A percentile compares a stretch with the other conserved stretches of the same genome.
These are phyloP conservation scores for Parnassius orleans DNA, from an alignment of 2,888 invertebrate genomes.

Conservation along the genomic window DNA sequence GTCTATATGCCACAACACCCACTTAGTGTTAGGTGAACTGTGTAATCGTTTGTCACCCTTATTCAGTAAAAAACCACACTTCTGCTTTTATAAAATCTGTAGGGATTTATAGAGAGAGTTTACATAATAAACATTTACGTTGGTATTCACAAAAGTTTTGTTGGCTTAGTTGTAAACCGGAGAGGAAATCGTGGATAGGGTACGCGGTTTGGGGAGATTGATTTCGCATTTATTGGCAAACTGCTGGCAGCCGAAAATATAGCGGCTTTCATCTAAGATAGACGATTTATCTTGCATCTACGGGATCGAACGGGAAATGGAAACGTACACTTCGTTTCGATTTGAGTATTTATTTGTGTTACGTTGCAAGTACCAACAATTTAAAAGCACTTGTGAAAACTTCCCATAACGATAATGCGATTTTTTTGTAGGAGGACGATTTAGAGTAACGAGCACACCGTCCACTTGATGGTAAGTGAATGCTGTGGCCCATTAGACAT, in stretches of 20 bases:
- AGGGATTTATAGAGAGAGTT: no score
- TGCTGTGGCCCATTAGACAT: no score
- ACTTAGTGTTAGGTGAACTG: no score
- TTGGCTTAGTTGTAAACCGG: conserved; percentile 1
- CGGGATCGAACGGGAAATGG: conserved; percentile 32
- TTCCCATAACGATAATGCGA: no score
- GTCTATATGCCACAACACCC: no score
- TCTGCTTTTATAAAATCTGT: no score
- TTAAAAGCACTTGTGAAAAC: conserved; percentile 2
- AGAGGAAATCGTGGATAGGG: conserved; percentile 13
- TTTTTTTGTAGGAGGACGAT: no score
- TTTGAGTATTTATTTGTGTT: conserved; percentile 33
- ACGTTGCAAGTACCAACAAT: conserved; percentile 28
- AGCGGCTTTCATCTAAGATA: conserved; percentile 59
- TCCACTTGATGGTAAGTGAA: no score
- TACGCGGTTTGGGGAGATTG: conserved; percentile 50
- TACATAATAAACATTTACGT: no score
- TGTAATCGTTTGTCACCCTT: no score
- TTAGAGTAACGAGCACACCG: no score
- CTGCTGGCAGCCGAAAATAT: conserved; percentile 51
- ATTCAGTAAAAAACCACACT: no score
- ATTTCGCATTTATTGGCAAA: conserved; percentile 70
- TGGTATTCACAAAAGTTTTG: conserved; percentile 1
- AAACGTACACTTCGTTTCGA: conserved; percentile 26
- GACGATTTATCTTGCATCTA: conserved; percentile 60